Evolutionary conservation across 2,113 vertebrate species (phyloP).

Genomic region (Lophura nycthemera): DNA sequence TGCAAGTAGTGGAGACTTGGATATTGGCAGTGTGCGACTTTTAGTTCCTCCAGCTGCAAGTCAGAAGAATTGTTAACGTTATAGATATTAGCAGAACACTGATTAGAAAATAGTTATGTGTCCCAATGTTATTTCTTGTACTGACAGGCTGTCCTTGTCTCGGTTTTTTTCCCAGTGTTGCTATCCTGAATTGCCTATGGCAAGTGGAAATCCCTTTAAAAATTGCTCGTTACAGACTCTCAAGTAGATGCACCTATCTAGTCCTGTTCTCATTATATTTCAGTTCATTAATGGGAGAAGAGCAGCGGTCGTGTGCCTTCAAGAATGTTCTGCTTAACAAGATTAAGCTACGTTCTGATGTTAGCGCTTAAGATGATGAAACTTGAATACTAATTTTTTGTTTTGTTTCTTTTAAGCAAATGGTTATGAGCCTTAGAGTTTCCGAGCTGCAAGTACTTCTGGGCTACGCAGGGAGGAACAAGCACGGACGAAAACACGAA

Average conservation of each 20-base stretch:
- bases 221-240: accelerated
- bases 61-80: neutral
- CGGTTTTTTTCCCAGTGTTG: too few relatives aligned
- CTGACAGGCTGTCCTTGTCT: neutral
- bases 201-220: neutral
- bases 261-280: accelerated
- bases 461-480: slow-evolving; percentile 98
- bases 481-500: slow-evolving; percentile 99
- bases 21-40: accelerated
- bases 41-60: neutral
- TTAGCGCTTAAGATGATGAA: slow-evolving; percentile 1
- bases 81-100: neutral
- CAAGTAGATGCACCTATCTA: neutral
- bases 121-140: neutral
- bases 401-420: slow-evolving; percentile 89
- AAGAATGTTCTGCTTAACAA: neutral
- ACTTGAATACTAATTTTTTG: neutral
- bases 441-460: slow-evolving; percentile 98
- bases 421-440: slow-evolving; percentile 99
- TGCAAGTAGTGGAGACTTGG: neutral
- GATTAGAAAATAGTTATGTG: neutral
- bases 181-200: neutral
- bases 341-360: neutral
- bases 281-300: neutral
- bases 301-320: neutral